Conservation (phyloP, 2,888 invertebrate species). For the Clepsis dumicolana region DNA sequence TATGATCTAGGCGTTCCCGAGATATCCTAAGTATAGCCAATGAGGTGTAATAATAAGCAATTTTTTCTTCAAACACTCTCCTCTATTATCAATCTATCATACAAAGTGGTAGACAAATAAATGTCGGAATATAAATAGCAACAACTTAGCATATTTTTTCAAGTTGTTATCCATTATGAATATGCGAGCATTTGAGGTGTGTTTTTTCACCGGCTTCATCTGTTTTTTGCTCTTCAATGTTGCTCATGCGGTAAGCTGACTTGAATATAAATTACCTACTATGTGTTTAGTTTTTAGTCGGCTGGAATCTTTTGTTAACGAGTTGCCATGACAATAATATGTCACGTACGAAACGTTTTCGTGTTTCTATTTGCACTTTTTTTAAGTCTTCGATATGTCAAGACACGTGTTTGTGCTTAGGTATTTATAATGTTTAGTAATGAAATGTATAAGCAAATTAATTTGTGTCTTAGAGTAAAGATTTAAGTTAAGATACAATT, state of each 20-base stretch:
- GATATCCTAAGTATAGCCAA: conserved; percentile 44
- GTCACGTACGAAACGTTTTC: conserved; percentile 12
- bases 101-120: conserved; percentile 51
- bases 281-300: conserved; percentile 23
- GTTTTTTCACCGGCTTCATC: conserved; percentile 44
- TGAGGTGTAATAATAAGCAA: conserved; percentile 55
- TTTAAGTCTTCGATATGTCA: no score
- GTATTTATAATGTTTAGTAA: no score
- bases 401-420: no score
- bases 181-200: conserved; percentile 46
- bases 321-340: neutral
- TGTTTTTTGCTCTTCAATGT: conserved; percentile 47
- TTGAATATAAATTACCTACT: conserved; percentile 16
- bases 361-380: neutral
- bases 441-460: no score
- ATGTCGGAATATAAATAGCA: conserved; percentile 56
- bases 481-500: no score
- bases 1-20: conserved; percentile 12
- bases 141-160: conserved; percentile 43
- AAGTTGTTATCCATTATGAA: conserved; percentile 50
- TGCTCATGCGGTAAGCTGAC: conserved; percentile 57
- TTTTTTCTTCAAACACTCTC: conserved; percentile 46
- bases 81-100: conserved; percentile 62
- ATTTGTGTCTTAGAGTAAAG: no score
- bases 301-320: neutral